Conservation (phyloP, 2,888 invertebrate species). For the Hypena proboscidalis region DNA sequence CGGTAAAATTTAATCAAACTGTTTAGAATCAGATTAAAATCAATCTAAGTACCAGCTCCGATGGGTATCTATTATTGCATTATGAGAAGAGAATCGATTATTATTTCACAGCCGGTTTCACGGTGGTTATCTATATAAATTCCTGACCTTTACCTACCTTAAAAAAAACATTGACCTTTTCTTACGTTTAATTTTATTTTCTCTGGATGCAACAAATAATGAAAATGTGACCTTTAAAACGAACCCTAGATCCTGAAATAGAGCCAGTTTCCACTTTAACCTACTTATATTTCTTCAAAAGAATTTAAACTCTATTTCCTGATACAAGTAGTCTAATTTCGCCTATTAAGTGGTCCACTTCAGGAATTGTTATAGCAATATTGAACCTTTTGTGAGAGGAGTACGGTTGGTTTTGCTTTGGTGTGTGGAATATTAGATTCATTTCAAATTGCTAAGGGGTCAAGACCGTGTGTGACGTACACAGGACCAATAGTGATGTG, state of each 20-base stretch:
- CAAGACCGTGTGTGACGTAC: slow-evolving; percentile 49
- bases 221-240: neutral
- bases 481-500: slow-evolving; percentile 46
- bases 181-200: too few species aligned
- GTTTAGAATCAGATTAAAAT: too few species aligned
- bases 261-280: neutral
- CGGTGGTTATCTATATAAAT: too few species aligned
- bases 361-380: neutral
- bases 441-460: slow-evolving; percentile 33
- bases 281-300: neutral
- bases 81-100: too few species aligned
- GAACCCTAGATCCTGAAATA: neutral
- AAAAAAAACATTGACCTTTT: too few species aligned
- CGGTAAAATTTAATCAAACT: too few species aligned
- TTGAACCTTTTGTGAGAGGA: neutral
- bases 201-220: too few species aligned
- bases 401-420: slow-evolving; percentile 1
- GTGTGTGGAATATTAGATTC: slow-evolving; percentile 31
- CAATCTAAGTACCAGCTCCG: too few species aligned
- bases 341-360: neutral
- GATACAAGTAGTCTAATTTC: neutral
- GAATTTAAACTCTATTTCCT: slow-evolving; percentile 3
- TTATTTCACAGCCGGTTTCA: too few species aligned
- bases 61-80: too few species aligned
- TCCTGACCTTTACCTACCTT: too few species aligned